phyloP scores from a whole-genome alignment of 23 tunicate genomes.

The Aplidium turbinatum region DNA sequence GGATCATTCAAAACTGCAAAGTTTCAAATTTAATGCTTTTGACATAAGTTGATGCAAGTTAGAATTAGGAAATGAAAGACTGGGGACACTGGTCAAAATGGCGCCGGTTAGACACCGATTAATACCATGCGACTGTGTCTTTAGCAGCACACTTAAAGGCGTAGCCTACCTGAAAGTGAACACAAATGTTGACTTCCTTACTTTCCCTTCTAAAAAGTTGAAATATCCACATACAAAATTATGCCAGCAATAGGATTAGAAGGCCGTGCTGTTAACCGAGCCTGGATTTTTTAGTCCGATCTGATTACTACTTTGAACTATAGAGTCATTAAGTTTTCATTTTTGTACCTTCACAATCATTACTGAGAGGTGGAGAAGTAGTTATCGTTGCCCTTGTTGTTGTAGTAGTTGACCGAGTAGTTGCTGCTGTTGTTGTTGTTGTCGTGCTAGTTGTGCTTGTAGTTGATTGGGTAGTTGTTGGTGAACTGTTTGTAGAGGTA shows the following conservation, averaged over 20 bases:
- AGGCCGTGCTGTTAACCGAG: not conserved
- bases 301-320: no score
- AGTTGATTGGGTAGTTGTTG: conserved; percentile 6
- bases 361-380: conserved; percentile 1
- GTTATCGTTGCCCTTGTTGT: not conserved
- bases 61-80: no score
- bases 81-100: no score
- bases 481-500: conserved; percentile 16
- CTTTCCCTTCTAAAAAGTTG: no score
- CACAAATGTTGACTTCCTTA: no score
- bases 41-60: no score
- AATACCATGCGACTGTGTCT: no score
- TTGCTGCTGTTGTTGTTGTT: conserved; percentile 9
- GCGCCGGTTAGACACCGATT: no score
- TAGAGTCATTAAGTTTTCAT: no score
- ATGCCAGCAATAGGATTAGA: not conserved
- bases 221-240: not conserved
- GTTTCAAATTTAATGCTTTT: no score
- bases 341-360: conserved; percentile 25
- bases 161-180: no score
- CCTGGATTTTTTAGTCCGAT: not conserved
- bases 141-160: no score
- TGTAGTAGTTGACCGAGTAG: conserved; percentile 10
- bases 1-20: conserved; percentile 22
- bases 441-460: conserved; percentile 11